Base-by-base conservation (phyloP, 1,140 invertebrate species). In the Medauroidea extradentata region DNA sequence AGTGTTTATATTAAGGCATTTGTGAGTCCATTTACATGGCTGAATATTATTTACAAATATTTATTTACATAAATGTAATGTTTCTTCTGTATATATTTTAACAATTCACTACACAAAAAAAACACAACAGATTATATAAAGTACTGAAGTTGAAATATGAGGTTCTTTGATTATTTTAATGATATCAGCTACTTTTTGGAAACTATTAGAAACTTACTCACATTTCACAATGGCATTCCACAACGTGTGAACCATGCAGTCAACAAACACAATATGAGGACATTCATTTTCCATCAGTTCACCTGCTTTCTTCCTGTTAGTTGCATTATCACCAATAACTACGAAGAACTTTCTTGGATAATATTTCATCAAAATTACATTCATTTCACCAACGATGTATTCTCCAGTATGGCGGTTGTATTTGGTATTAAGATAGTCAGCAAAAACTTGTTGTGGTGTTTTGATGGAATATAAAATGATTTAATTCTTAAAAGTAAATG, bases 401-500 rank as follows among this genome's bases (percentile, higher is more conserved):
- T 65, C 46, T 19, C 53, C 67, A 63, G 63, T 65, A 46, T 72
- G 65, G 13, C 58, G 49, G 57, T 67, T 62, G n/a, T 23, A 50
- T 53, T 56, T 63, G 24, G 63, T 62, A 29, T 54, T 48, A 39
- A 67, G 55, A 14, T 63, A 64, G 27, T 67, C 62, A 27, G 64
- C 64, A 57, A 69, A 63, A n/a, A 70, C 61, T 59, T 65, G 70
- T 57, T 67, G 63, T 51, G 69, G 69, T 34, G 64, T 69, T 21
- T 41, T 67, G 18, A 71, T 63, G 53, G 69, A 66, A 60, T 72
- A 67, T 34, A 70, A 62, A 8, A 71, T 34, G 29, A 4, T 34
- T 34, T 34, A 4, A 34, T 34, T 34, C 29, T 11, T 34, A 11
- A 34, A 34, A 34, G 11, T 34, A 34, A 34, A 7, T 34, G 11